Base-by-base conservation (phyloP, 2,797 vertebrate species). In the Scomberomorus guttatus region DNA sequence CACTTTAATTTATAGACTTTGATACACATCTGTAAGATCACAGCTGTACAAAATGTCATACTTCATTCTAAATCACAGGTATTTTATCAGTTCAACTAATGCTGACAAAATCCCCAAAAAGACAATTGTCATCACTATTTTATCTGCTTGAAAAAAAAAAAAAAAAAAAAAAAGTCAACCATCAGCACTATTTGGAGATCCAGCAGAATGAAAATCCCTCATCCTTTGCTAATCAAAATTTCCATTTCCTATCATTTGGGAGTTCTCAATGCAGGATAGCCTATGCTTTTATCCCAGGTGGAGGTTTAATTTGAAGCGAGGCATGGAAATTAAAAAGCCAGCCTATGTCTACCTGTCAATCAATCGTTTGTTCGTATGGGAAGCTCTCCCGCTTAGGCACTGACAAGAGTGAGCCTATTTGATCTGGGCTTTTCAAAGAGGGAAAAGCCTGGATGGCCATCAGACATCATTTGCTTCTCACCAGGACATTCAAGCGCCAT, bases 251-350 rank as follows among this genome's bases (percentile, higher is more conserved):
- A 92, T 94, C 90, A 92, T 92, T 94, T 87, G 83, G 85, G 87
- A 87, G 89, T 87, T 92, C 86, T 86, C 15, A 64, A 87, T 87
- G 87, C 68, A 69, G 84, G 87, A 86, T 91, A 96, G 93, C 93
- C 93, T 91, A 83, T 87, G 91, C 94, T 95, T 97, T 97, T 92
- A 96, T 95, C 95, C 93, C 88, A 94, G 95, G 91, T 96, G 95
- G 95, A 96, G 96, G 96, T 97, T 97, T 97, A 94, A 95, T 95
- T 95, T 88, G 93, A 96, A 96, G 94, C 93, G 90, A 95, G 93
- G 90, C 83, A 89, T 89, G 96, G 93, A 96, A 97, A 97, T 96
- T 95, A 96, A 94, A 96, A 96, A 96, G 86, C 79, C 83, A 87
- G 86, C 82, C 80, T 81, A 86, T 92, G 95, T 96, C 94, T 94